Conservation (phyloP, 2,797 vertebrate genomes). For the Mormyrops attenuatus region DNA sequence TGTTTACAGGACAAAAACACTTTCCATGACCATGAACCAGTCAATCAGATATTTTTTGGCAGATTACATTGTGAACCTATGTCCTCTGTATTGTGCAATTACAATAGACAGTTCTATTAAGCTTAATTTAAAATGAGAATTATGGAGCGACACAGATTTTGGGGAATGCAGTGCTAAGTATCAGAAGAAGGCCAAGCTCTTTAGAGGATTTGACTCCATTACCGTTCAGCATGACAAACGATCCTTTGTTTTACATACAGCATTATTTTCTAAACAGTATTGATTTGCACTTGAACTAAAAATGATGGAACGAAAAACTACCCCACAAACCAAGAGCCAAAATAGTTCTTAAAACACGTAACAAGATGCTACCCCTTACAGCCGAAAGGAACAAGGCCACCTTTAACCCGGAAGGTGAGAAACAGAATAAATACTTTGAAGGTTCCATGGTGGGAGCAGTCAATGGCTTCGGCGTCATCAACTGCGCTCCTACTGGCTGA, state of each 20-base stretch:
- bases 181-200: not conserved
- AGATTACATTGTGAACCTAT: not conserved
- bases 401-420: not conserved
- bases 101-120: not conserved
- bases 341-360: not conserved
- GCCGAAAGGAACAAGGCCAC: not conserved
- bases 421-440: not conserved
- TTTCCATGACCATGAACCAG: not conserved
- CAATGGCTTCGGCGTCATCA: not conserved
- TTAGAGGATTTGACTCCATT: not conserved
- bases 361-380: not conserved
- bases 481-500: not conserved
- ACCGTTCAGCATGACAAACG: not conserved
- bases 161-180: not conserved
- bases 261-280: not conserved
- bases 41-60: not conserved
- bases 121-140: not conserved
- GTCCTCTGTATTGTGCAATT: not conserved
- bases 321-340: not conserved
- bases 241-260: not conserved
- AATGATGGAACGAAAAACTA: not conserved
- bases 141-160: not conserved
- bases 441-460: not conserved
- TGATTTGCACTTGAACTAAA: not conserved
- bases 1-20: not conserved